These are phyloP conservation scores for Sigmodon hispidus DNA, from an alignment of 2,113 vertebrate genomes.

Conservation along the genomic window DNA sequence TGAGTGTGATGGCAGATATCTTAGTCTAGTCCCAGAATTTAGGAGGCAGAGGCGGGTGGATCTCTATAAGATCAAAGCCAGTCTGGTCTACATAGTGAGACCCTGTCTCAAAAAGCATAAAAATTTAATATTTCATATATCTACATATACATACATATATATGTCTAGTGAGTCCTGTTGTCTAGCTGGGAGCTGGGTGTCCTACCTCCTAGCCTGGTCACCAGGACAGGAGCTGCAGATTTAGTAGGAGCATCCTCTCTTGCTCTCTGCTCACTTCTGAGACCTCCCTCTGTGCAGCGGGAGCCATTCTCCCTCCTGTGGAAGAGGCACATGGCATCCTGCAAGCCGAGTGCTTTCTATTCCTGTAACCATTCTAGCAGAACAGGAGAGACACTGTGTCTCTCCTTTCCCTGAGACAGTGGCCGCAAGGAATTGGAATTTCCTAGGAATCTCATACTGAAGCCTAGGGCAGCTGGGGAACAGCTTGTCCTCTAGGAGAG, in stretches of 20 bases:
- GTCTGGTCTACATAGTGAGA: not conserved
- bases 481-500: not conserved
- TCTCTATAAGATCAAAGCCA: not conserved
- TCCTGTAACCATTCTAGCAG: not conserved
- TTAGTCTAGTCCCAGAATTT: not conserved
- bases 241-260: not conserved
- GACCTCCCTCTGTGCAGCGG: not conserved
- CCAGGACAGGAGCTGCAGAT: not conserved
- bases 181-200: constrained; percentile 12
- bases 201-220: not conserved
- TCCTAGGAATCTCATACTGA: not conserved
- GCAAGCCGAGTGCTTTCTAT: not conserved
- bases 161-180: not conserved
- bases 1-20: not conserved
- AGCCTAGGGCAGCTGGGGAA: not conserved
- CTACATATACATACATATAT: not conserved
- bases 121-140: not conserved
- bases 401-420: not conserved
- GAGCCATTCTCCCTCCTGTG: not conserved
- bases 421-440: not conserved
- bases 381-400: not conserved
- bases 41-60: not conserved
- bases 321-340: rapidly evolving
- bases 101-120: not conserved
- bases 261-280: not conserved